Base-by-base conservation (phyloP, 2,797 vertebrate genomes). In the Dipus sagitta region DNA sequence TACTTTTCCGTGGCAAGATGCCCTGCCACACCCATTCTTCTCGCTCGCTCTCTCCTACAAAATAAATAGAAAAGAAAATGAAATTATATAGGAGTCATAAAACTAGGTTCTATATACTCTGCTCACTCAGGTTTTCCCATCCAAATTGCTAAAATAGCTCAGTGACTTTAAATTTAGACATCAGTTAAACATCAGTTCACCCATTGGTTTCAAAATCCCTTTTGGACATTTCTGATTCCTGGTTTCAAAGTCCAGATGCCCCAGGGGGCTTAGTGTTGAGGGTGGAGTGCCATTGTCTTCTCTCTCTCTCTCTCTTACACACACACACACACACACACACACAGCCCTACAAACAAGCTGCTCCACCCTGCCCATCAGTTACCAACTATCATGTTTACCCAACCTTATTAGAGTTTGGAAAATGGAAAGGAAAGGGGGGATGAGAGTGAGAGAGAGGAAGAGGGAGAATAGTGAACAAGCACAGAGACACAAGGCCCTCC, bases 51-150 rank as follows among this genome's bases (percentile, higher is more conserved):
- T 58, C 54, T 58, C 54, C 14, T 58, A 17, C 10, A 14, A 58
- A 17, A 58, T 58, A 58, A 58, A 58, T 58, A 17, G 15, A 58
- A 17, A 58, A 58, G 74, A 32, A 30, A 84, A 77, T 42, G 32
- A 64, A 78, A 20, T 28, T 72, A 68, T 30, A 62, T 20, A 24
- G 80, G 91, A 71, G 81, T 30, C 1, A 0, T 82, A 64, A 62
- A 68, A 68, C n/a, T 15, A 23, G 23, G 58, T 34, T 76, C 78
- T 20, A 71, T 24, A 60, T 8, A 26, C 24, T 87, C 12, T 24
- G 13, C 71, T 74, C 81, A 88, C 34, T n/a, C 60, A 95, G 58
- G 34, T 78, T 75, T 71, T 91, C 88, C 26, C 74, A 84, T 47
- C 54, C 72, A 86, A 60, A 79, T 52, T 54, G 54, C 72, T 70